Evolutionary conservation across 2,113 vertebrate genomes (phyloP).

Genomic region (Columbina picui): DNA sequence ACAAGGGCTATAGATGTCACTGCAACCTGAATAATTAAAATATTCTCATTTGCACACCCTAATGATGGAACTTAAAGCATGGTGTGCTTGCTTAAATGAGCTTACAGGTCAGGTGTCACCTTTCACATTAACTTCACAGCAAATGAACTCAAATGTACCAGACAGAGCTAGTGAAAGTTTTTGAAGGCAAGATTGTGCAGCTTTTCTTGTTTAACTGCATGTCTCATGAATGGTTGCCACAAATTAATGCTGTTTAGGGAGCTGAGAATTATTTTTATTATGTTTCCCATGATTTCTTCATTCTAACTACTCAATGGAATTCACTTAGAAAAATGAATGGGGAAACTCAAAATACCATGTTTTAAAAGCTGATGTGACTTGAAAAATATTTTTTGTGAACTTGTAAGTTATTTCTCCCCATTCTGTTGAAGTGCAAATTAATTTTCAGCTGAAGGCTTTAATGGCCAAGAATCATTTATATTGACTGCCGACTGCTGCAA

Average conservation of each 20-base stretch:
- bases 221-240: not conserved
- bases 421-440: not conserved
- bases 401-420: not conserved
- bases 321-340: not conserved
- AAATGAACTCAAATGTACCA: not conserved
- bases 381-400: not conserved
- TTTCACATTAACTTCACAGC: not conserved
- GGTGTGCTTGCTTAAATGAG: not conserved
- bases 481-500: not conserved
- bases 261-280: not conserved
- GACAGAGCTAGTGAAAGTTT: not conserved
- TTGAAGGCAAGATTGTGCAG: not conserved
- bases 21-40: constrained; percentile 1
- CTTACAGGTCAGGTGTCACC: not conserved
- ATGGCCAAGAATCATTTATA: constrained; percentile 6
- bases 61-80: not conserved
- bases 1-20: not conserved
- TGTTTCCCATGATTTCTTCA: not conserved
- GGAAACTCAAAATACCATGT: not conserved
- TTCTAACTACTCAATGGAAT: not conserved
- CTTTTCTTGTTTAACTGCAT: not conserved
- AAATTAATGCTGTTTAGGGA: not conserved
- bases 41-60: not conserved
- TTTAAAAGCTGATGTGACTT: not conserved
- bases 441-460: constrained; percentile 29